phyloP scores from a whole-genome alignment of 2,113 vertebrate genomes.

The Mirounga angustirostris region DNA sequence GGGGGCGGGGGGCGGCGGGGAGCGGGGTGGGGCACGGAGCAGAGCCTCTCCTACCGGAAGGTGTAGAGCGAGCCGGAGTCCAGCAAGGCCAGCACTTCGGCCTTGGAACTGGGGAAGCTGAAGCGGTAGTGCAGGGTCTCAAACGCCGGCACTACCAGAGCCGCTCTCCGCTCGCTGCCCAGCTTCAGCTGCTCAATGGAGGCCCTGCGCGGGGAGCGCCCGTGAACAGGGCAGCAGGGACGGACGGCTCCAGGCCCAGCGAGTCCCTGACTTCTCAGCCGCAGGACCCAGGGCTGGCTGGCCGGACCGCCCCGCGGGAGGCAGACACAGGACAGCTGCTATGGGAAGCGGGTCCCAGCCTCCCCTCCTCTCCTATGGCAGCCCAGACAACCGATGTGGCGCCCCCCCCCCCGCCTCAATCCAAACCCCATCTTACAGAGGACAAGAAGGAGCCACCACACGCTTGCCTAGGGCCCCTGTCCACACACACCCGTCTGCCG shows the following conservation, averaged over 20 bases:
- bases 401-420: no score
- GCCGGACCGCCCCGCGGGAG: fast-evolving
- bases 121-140: slow-evolving; percentile 96
- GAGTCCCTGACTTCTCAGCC: background rate
- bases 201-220: slow-evolving; percentile 86
- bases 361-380: background rate
- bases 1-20: background rate
- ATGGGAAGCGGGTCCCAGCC: background rate
- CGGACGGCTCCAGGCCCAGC: fast-evolving
- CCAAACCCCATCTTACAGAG: background rate
- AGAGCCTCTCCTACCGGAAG: slow-evolving; percentile 91
- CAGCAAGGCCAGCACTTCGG: slow-evolving; percentile 96
- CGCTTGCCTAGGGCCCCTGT: fast-evolving
- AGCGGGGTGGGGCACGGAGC: fast-evolving
- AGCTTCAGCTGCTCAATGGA: slow-evolving; percentile 94
- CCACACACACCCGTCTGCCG: fast-evolving
- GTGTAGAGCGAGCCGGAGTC: slow-evolving; percentile 96
- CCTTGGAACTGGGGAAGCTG: slow-evolving; percentile 97
- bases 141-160: slow-evolving; percentile 96
- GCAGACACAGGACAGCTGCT: background rate
- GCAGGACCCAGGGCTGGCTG: background rate
- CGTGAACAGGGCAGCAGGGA: fast-evolving
- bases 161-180: slow-evolving; percentile 92
- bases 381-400: background rate
- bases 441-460: background rate